Evolutionary conservation across 2,113 vertebrate genomes (phyloP), one percentile per base, ranked within the genome.

Genomic region (Silurus glanis): DNA sequence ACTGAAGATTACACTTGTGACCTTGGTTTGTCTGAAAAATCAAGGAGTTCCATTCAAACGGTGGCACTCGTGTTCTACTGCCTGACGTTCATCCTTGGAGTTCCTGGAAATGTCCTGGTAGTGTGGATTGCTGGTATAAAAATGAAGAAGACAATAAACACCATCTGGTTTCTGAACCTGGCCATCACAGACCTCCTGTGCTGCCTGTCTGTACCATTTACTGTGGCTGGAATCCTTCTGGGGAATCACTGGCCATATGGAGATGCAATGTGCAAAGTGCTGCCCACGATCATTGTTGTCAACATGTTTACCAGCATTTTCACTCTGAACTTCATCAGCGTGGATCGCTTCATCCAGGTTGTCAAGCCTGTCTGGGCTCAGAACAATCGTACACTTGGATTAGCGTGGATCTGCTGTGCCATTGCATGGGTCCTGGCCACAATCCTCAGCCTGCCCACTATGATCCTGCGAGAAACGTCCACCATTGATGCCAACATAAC

Each of bases 241-340:
- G 87, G 87, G 0, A 84, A 90, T 17, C 84, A 88, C 55, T 97
- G 96, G 96, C 95, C 94, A 0, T 96, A 94, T 0, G 96, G 96
- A 14, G 86, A 72, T 71, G 79, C 93, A 55, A 89, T 96, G 0
- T 97, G 96, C 92, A 97, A 95, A 87, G 8, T 95, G 75, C 89
- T 97, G 75, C 94, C 95, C 0, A 90, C 95, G 0, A 25, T 93
- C 72, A 91, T 96, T 0, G 3, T 95, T 66, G 91, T 96, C 84
- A 97, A 95, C 89, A 96, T 96, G 96, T 96, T 96, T 87, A 93
- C 96, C 76, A 97, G 96, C 0, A 64, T 96, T 87, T 95, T 97
- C 89, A 93, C 95, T 0, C 93, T 97, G 0, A 82, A 92, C 2
- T 83, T 92, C 56, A 95, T 97, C 64, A 96, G 95, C 87, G 84